phyloP scores from a whole-genome alignment of 2,797 vertebrate genomes.

The Nyctibius grandis region DNA sequence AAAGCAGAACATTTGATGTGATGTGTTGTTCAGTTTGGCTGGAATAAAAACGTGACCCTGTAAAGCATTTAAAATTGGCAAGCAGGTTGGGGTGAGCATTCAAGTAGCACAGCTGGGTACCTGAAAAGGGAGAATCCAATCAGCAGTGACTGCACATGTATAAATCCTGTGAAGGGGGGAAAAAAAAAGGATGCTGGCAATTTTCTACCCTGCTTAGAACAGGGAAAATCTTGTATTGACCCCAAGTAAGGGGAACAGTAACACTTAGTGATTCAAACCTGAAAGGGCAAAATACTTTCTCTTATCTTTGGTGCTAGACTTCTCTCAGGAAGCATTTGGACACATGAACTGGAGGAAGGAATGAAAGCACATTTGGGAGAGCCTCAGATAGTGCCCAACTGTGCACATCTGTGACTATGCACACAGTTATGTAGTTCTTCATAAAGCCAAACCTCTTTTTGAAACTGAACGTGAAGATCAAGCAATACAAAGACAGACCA shows the following conservation, averaged over 20 bases:
- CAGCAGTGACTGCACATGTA: background rate
- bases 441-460: background rate
- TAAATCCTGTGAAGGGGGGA: background rate
- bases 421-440: background rate
- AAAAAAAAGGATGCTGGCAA: background rate
- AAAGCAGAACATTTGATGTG: background rate
- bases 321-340: background rate
- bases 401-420: background rate
- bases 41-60: background rate
- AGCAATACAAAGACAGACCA: background rate
- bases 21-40: background rate
- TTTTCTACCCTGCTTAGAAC: background rate
- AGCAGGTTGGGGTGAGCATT: background rate
- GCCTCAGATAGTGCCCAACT: background rate
- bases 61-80: background rate
- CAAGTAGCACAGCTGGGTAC: constrained; percentile 1
- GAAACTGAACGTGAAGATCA: background rate
- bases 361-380: background rate
- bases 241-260: background rate
- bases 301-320: background rate
- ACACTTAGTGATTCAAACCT: background rate
- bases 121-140: background rate
- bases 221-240: background rate
- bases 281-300: background rate
- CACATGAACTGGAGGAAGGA: background rate